A percentile compares a stretch with the other conserved stretches of the same genome.
Conservation (phyloP, 2,888 invertebrate species). For the Coleophora flavipennella region DNA sequence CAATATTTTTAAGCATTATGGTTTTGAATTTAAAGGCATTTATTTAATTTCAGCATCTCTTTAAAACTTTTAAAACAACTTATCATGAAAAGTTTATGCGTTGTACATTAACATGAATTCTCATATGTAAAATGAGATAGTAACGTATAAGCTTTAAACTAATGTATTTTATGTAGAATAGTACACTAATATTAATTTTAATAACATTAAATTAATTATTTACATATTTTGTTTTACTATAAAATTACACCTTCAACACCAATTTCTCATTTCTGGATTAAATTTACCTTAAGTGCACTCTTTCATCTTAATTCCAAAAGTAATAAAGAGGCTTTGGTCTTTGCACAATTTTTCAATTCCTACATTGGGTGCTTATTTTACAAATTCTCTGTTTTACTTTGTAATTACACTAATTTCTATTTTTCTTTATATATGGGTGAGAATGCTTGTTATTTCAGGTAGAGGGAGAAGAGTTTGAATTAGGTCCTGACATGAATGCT, state of each 20-base stretch:
- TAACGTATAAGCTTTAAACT: background rate
- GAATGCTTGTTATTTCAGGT: conserved; percentile 72
- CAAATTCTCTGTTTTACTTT: conserved; percentile 15
- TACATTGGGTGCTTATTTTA: conserved; percentile 24
- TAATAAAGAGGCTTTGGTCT: conserved; percentile 71
- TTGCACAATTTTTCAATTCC: conserved; percentile 41
- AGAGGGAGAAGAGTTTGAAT: conserved; percentile 68
- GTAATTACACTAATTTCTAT: conserved; percentile 23
- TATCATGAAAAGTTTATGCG: no score
- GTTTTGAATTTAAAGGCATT: conserved; percentile 3
- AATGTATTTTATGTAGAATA: conserved; percentile 17
- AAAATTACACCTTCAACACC: conserved; percentile 20
- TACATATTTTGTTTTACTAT: conserved; percentile 49
- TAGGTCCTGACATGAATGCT: conserved; percentile 66
- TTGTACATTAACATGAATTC: no score
- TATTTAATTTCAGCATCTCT: conserved; percentile 28
- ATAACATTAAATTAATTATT: conserved; percentile 40
- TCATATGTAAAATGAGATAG: background rate
- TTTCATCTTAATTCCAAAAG: conserved; percentile 40
- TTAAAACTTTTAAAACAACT: conserved; percentile 24
- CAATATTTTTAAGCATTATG: background rate
- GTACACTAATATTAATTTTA: conserved; percentile 35
- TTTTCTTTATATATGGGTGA: conserved; percentile 67
- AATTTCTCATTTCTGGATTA: conserved; percentile 21
- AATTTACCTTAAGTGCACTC: conserved; percentile 22